phyloP scores from a whole-genome alignment of 1,140 invertebrate species.

The Drosophila persimilis region DNA sequence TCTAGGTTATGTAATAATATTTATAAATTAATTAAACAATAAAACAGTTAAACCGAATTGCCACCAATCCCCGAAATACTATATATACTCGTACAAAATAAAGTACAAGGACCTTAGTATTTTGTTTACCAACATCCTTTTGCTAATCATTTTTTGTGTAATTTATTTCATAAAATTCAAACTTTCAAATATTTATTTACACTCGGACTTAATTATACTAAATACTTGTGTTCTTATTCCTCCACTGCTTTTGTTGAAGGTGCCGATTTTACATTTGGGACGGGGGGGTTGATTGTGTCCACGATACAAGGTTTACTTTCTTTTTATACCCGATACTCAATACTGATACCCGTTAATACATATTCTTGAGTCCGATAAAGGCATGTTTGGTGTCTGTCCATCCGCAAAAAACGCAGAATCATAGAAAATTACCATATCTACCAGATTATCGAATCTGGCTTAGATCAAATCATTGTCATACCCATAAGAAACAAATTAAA shows the following conservation, averaged over 20 bases:
- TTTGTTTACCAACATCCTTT: constrained; percentile 49
- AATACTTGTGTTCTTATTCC: constrained; percentile 37
- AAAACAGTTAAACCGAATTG: constrained; percentile 71
- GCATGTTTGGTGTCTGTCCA: too few relatives aligned
- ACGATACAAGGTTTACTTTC: too few relatives aligned
- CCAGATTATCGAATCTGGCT: too few relatives aligned
- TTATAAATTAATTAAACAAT: constrained; percentile 81
- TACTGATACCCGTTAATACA: too few relatives aligned
- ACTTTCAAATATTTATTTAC: constrained; percentile 75
- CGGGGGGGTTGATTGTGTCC: too few relatives aligned
- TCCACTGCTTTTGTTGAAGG: constrained; percentile 6
- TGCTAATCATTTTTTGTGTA: constrained; percentile 54
- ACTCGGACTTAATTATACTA: constrained; percentile 62
- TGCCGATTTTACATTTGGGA: too few relatives aligned
- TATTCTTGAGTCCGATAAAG: too few relatives aligned
- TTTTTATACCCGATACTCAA: too few relatives aligned
- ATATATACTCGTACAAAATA: constrained; percentile 18
- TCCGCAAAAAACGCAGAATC: too few relatives aligned
- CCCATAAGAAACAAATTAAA: too few relatives aligned
- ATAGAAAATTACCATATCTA: too few relatives aligned
- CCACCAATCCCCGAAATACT: constrained; percentile 35
- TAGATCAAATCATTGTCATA: too few relatives aligned
- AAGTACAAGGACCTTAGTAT: constrained; percentile 5
- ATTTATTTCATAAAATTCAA: constrained; percentile 73
- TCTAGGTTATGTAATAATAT: constrained; percentile 80